A percentile compares a stretch with the other conserved stretches of the same genome.
phyloP scores from a whole-genome alignment of 1,140 invertebrate species.

The Ceratosolen fusciceps region DNA sequence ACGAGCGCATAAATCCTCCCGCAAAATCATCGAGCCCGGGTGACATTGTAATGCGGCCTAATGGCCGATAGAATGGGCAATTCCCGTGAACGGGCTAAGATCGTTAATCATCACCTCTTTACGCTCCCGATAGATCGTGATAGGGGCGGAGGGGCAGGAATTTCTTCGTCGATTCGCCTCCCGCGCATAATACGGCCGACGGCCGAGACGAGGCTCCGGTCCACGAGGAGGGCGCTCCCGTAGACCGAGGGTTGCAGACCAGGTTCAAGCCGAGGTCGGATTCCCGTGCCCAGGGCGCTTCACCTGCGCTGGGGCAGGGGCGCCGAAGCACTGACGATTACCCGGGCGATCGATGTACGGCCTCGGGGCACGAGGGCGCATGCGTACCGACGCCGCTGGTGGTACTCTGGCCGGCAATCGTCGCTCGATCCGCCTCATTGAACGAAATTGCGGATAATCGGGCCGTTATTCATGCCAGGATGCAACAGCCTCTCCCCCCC shows the following conservation, averaged over 20 bases:
- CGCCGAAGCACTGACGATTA: conserved; percentile 70
- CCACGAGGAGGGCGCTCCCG: too few species aligned
- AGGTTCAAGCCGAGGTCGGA: conserved; percentile 41
- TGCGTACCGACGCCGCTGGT: conserved; percentile 15
- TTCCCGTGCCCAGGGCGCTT: conserved; percentile 51
- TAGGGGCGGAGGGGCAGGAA: not conserved
- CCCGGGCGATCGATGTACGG: conserved; percentile 67
- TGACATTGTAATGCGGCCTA: not conserved
- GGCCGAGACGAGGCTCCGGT: not conserved
- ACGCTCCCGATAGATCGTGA: too few species aligned
- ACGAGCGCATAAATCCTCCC: not conserved
- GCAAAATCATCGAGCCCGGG: not conserved
- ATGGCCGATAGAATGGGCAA: not conserved
- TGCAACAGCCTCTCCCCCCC: too few species aligned
- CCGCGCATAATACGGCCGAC: not conserved
- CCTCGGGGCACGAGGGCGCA: conserved; percentile 51
- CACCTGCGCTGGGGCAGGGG: conserved; percentile 66
- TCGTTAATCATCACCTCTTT: conserved; percentile 22
- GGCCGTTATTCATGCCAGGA: conserved; percentile 62
- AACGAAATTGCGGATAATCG: conserved; percentile 68
- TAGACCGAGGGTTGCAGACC: too few species aligned
- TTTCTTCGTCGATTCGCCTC: conserved; percentile 18
- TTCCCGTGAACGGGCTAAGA: not conserved
- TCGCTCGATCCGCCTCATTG: conserved; percentile 31
- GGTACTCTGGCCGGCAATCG: conserved; percentile 34